These are phyloP conservation scores for Varroa destructor DNA, from an alignment of 1,140 invertebrate species.

Conservation along the genomic window DNA sequence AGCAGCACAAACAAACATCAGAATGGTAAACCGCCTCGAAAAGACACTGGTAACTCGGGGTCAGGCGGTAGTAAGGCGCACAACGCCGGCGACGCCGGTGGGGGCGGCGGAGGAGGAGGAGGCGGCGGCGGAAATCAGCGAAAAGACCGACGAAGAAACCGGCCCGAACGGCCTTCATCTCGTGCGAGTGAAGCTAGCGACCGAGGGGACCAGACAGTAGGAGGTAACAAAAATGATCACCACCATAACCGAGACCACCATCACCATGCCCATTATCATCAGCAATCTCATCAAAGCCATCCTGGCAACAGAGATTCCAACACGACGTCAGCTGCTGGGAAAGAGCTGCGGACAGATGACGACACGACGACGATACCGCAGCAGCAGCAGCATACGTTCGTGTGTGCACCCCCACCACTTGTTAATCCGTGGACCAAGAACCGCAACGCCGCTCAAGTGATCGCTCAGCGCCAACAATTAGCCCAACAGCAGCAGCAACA, in stretches of 20 bases:
- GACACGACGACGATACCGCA: too few relatives aligned
- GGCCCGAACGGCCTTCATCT: slow-evolving; percentile 6
- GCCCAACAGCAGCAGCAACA: too few relatives aligned
- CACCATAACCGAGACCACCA: too few relatives aligned
- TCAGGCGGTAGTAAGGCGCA: not conserved
- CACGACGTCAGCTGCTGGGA: too few relatives aligned
- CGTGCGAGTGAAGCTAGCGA: slow-evolving; percentile 17
- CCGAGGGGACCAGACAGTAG: not conserved
- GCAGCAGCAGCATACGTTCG: not conserved
- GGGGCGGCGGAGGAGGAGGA: too few relatives aligned
- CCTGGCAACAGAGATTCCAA: too few relatives aligned
- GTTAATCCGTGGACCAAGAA: slow-evolving; percentile 27
- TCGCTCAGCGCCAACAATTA: slow-evolving; percentile 8
- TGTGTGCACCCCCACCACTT: slow-evolving; percentile 5
- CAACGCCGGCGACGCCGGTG: too few relatives aligned
- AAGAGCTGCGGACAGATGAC: too few relatives aligned
- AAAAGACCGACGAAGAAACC: slow-evolving; percentile 12
- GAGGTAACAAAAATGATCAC: too few relatives aligned
- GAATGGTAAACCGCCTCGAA: slow-evolving; percentile 13
- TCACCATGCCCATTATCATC: too few relatives aligned
- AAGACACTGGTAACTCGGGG: not conserved
- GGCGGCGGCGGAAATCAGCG: not conserved
- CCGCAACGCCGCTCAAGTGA: slow-evolving; percentile 21
- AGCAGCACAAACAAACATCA: slow-evolving; percentile 8
- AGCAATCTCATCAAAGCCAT: too few relatives aligned